Conservation (phyloP, 2,888 invertebrate genomes). For the Drosophila quinaria region DNA sequence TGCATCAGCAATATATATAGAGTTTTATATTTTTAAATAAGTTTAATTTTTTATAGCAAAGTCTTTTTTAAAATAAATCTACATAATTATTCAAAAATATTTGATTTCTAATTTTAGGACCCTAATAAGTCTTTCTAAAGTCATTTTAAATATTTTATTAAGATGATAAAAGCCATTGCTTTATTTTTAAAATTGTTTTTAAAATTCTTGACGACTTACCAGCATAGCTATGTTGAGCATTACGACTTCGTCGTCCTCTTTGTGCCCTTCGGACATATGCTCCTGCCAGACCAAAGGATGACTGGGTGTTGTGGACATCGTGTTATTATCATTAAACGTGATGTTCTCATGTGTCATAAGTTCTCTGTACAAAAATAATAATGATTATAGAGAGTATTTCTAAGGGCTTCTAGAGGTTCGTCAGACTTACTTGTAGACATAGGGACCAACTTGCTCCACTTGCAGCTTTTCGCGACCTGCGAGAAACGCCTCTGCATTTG, state of each 20-base stretch:
- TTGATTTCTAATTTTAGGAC: no score
- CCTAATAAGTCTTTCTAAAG: no score
- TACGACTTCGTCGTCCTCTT: conserved; percentile 91
- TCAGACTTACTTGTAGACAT: conserved; percentile 92
- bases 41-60: no score
- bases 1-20: not conserved
- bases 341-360: conserved; percentile 89
- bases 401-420: not conserved
- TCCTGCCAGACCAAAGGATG: conserved; percentile 92
- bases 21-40: no score
- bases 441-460: conserved; percentile 93
- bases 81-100: no score
- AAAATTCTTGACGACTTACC: conserved; percentile 86
- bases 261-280: conserved; percentile 90
- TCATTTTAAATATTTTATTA: no score
- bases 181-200: no score
- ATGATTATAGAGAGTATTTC: not conserved
- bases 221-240: conserved; percentile 94
- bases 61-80: no score
- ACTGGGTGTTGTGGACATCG: conserved; percentile 89
- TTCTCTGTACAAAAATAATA: conserved; percentile 87
- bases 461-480: conserved; percentile 90
- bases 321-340: conserved; percentile 91
- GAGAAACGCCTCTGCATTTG: conserved; percentile 92
- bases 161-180: no score